Conservation (phyloP, 2,888 invertebrate species). For the Bellardia bayeri region DNA sequence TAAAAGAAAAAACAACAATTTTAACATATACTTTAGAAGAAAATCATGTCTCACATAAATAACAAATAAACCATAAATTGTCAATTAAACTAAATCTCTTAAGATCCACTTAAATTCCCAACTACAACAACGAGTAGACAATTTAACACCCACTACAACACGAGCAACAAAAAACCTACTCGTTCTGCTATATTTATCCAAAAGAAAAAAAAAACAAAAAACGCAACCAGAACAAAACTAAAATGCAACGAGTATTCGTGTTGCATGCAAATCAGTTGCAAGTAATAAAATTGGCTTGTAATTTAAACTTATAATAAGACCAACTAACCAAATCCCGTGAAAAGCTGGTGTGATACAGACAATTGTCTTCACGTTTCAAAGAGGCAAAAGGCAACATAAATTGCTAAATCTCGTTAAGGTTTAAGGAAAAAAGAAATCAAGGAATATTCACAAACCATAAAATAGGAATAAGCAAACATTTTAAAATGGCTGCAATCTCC, state of each 20-base stretch:
- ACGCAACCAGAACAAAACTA: constrained; percentile 74
- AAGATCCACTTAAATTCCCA: constrained; percentile 70
- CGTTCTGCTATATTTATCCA: not conserved
- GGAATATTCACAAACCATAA: constrained; percentile 71
- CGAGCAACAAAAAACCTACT: not conserved
- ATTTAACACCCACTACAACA: constrained; percentile 74
- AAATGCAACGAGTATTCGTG: constrained; percentile 77
- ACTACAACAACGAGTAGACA: constrained; percentile 55
- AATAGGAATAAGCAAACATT: constrained; percentile 57
- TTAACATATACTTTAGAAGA: constrained; percentile 53
- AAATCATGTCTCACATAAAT: constrained; percentile 67
- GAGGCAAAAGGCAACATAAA: constrained; percentile 61
- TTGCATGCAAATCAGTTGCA: constrained; percentile 81
- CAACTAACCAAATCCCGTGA: constrained; percentile 67
- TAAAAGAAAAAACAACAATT: constrained; percentile 38
- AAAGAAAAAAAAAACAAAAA: constrained; percentile 36
- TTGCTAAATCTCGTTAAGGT: constrained; percentile 71
- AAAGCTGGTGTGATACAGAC: constrained; percentile 54
- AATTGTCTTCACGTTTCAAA: constrained; percentile 61
- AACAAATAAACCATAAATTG: constrained; percentile 72
- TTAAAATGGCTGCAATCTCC: constrained; percentile 76
- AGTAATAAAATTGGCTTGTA: constrained; percentile 72
- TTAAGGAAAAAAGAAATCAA: constrained; percentile 23
- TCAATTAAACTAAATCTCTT: constrained; percentile 73
- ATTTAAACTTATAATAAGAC: constrained; percentile 72